Evolutionary conservation across 2,888 invertebrate species (phyloP).

Genomic region (Acanthosoma haemorrhoidale): DNA sequence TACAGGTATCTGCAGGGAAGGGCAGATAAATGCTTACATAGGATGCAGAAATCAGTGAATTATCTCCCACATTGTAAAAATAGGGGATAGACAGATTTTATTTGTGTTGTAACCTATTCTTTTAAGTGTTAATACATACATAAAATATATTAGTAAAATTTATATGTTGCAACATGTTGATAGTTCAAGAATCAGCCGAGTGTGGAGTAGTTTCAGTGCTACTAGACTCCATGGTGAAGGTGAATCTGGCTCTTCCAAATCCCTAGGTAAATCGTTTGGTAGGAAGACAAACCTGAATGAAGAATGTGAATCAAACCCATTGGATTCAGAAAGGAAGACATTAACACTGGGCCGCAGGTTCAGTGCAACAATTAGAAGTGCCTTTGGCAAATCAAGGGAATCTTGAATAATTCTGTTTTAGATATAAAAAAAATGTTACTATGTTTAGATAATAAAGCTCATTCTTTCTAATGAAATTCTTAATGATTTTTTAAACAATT

Average conservation of each 20-base stretch:
- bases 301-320: background rate
- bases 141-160: too few species aligned
- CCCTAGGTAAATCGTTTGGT: background rate
- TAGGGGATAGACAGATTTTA: too few species aligned
- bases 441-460: background rate
- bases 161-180: too few species aligned
- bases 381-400: background rate
- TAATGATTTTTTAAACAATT: background rate
- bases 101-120: too few species aligned
- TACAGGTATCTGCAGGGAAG: too few species aligned
- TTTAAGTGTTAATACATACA: too few species aligned
- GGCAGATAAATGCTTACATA: too few species aligned
- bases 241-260: background rate
- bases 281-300: background rate
- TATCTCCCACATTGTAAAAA: too few species aligned
- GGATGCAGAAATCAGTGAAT: too few species aligned
- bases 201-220: slow-evolving; percentile 4
- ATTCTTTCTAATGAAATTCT: too few species aligned
- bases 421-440: background rate
- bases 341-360: background rate
- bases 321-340: background rate
- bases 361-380: background rate
- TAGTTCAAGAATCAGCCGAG: slow-evolving; percentile 1
- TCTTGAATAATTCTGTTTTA: background rate
- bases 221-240: background rate